Evolutionary conservation across 2,113 vertebrate genomes (phyloP), one percentile per base, ranked within the genome.

Genomic region (Psilopogon haemacephalus): DNA sequence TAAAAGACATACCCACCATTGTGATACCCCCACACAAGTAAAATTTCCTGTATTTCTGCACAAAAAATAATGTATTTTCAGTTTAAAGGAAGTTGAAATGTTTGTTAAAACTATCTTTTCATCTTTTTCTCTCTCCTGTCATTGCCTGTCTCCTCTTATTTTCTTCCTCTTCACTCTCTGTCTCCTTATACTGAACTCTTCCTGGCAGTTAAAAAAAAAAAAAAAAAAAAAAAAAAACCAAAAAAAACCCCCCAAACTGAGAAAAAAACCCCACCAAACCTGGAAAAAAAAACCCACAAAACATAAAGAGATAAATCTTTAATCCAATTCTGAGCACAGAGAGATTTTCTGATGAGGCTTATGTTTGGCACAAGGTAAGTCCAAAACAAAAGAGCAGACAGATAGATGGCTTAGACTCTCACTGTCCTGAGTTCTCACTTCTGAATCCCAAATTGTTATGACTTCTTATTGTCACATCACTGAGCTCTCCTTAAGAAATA

Each of bases 311-410:
- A 88, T 80, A 86, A 80, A 86, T 80, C 64, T 93, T 91, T 89
- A 91, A 94, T 87, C 59, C 26, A 40, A 0, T 88, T 88, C 79
- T 63, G 46, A 74, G 23, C 18, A 59, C 35, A 80, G 38, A 69
- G n/a, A 93, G 30, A 64, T 84, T 84, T 89, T 93, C 56, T 90
- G 69, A 88, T 94, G 26, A 94, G 27, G 11, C 42, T 90, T 71
- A 63, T 3, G 0, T 44, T 87, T 84, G 33, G 33, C 24, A 81
- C 15, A 75, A 46, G 4, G 28, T 80, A 86, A 83, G 35, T 69
- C 37, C 42, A 64, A 83, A 96, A 76, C 59, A 94, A 73, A 95
- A 88, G 71, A 59, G 32, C 19, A 89, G 82, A 63, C 2, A 7
- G 26, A 77, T 80, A 63, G 64, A 28, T 48, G 37, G 7, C 6